Evolutionary conservation across 2,113 vertebrate species (phyloP), one percentile per base, ranked within the genome.

Genomic region (Amia ocellicauda): DNA sequence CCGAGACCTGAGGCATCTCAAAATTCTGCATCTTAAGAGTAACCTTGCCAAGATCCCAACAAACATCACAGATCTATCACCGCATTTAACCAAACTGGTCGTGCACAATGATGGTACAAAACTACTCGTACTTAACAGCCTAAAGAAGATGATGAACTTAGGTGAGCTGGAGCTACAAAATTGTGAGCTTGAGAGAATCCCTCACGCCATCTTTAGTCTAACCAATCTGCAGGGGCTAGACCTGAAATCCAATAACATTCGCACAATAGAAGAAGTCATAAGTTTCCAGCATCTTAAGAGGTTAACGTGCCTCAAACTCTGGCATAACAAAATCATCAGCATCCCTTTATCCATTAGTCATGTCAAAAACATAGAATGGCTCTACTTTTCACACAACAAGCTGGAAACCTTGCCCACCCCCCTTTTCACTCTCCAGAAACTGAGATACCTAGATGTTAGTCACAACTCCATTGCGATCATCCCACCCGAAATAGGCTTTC

Each of bases 71-170:
- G 97, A 99, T 69, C 89, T 98, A 74, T 93, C 97, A 0, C 94
- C 95, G 0, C 95, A 99, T 84, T 88, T 99, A 63, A 86, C 91
- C 17, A 96, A 93, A 82, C 72, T 99, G 40, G 93, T 98, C 13
- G 91, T 99, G 81, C 94, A 98, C 62, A 99, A 99, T 28, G 97
- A 99, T 17, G 97, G 97, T 63, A 98, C 95, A 17, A 98, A 97
- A 80, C 93, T 99, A 19, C 65, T 99, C 72, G 94, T 99, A 53
- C 89, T 98, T 50, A 99, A 98, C 70, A 98, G 92, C 83, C 84
- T 99, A 86, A 99, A 99, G 90, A 99, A 99, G 83, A 97, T 99
- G 92, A 91, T 93, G 76, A 98, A 98, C 63, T 92, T 99, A 0
- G 89, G 92, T 0, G 95, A 98, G 65, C 70, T 99, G 57, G 96